These are phyloP conservation scores for Protonibea diacanthus DNA, from an alignment of 2,797 vertebrate species.

Conservation along the genomic window DNA sequence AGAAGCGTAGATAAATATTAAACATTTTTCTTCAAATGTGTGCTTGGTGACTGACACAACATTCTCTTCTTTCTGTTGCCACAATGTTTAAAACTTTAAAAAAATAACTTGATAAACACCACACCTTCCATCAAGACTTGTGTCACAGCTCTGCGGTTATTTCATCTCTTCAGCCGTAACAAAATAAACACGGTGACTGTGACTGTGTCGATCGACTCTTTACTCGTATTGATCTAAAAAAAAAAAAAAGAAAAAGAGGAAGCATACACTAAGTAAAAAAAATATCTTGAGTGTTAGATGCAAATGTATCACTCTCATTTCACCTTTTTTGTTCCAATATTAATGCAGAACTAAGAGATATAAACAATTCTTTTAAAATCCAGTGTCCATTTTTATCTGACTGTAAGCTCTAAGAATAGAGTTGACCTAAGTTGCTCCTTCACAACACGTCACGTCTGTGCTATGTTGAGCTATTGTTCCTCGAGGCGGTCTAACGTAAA, in stretches of 20 bases:
- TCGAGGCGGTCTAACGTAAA: neutral
- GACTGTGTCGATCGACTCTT: slow-evolving; percentile 10
- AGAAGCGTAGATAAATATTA: slow-evolving; percentile 22
- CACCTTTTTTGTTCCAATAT: slow-evolving; percentile 78
- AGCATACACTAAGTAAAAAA: slow-evolving; percentile 69
- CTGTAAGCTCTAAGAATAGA: neutral
- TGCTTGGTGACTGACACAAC: no score
- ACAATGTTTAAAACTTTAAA: neutral
- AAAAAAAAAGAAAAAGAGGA: slow-evolving; percentile 70
- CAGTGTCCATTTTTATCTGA: neutral
- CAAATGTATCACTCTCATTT: slow-evolving; percentile 84
- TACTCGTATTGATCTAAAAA: slow-evolving; percentile 22
- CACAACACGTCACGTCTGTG: neutral
- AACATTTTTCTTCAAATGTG: neutral
- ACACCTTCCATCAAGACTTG: slow-evolving; percentile 5
- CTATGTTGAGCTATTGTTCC: neutral
- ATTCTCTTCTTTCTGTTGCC: neutral
- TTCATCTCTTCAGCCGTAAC: neutral
- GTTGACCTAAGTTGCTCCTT: neutral
- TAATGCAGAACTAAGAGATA: slow-evolving; percentile 33
- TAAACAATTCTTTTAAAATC: neutral
- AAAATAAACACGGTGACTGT: neutral
- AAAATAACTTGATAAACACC: neutral
- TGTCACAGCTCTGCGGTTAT: neutral
- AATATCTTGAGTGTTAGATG: slow-evolving; percentile 79